Percentiles rank a stretch among this genome's conserved stretches.
phyloP scores from a whole-genome alignment of 1,140 invertebrate genomes.

The Leptinotarsa undecemlineata region DNA sequence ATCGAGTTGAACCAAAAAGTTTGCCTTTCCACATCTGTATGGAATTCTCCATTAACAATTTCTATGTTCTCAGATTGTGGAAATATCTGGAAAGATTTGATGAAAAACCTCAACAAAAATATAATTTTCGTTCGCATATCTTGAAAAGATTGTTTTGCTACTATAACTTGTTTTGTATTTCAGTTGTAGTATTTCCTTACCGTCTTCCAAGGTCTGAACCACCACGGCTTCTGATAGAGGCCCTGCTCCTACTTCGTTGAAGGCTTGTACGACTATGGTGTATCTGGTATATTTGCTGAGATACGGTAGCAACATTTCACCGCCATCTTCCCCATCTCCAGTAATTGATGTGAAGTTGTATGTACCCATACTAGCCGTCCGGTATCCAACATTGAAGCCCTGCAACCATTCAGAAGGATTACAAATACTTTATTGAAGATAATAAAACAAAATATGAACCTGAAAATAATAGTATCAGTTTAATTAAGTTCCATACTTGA shows the following conservation, averaged over 20 bases:
- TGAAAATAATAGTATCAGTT: no score
- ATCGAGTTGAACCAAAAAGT: no score
- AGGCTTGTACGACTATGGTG: conserved; percentile 80
- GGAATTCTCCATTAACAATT: no score
- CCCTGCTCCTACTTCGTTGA: conserved; percentile 82
- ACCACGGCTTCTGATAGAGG: conserved; percentile 74
- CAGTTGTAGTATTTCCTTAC: conserved; percentile 56
- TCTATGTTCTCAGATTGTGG: no score
- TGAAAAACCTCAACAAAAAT: no score
- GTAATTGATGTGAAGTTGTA: conserved; percentile 72
- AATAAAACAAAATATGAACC: no score
- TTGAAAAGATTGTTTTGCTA: no score
- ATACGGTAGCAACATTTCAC: conserved; percentile 66
- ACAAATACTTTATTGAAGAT: no score
- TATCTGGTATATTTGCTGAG: conserved; percentile 80
- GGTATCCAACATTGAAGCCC: conserved; percentile 69
- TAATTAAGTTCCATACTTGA: no score
- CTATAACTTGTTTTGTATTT: not conserved
- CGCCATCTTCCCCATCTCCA: conserved; percentile 71
- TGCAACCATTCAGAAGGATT: conserved; percentile 8
- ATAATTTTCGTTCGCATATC: no score
- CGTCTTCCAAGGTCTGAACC: conserved; percentile 81
- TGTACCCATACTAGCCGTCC: conserved; percentile 54
- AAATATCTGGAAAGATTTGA: no score
- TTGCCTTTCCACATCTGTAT: no score